Evolutionary conservation across 2,797 vertebrate genomes (phyloP), one percentile per base, ranked within the genome.

Genomic region (Halcyon badia): DNA sequence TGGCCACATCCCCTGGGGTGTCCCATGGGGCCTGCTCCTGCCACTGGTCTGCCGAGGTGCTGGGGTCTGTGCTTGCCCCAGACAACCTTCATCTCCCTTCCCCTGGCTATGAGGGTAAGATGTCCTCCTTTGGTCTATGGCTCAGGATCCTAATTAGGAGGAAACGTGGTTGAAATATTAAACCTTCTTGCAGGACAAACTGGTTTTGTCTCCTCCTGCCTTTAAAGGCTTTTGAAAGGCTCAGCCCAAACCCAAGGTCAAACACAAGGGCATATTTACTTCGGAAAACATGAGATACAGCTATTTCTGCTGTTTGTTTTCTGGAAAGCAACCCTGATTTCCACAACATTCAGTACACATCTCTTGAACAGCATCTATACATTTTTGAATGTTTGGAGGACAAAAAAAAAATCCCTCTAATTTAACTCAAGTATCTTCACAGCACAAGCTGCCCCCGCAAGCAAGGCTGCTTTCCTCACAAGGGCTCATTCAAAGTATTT

Each of bases 391-490:
- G 25, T 57, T n/a, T 35, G 17, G 19, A 39, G 48, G 28, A 81
- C 4, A 65, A 64, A 66, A 76, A 54, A 71, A 68, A 72, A 51
- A 71, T 42, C 31, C 42, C 9, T 33, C 33, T 14, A 78, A 68
- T 42, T 52, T 46, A 61, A 48, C 37, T 61, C 2, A 1, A 57
- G 11, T 41, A 57, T 62, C 33, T 62, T 42, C 33, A 30, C 20
- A 58, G 42, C 33, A 71, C 0, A 0, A 39, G 6, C 28, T 64
- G 9, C 14, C 4, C 51, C 18, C 2, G 0, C 30, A 33, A 56
- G 51, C 1, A 9, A 57, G 26, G 60, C n/a, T 35, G 37, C 46
- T 68, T 19, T 75, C 54, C 62, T 82, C 41, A 57, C 39, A 44
- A 39, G 37, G 9, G 56, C 37, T 60, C 2, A 0, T 61, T 83